Evolutionary conservation across 2,797 vertebrate genomes (phyloP).

Genomic region (Chiroxiphia lanceolata): DNA sequence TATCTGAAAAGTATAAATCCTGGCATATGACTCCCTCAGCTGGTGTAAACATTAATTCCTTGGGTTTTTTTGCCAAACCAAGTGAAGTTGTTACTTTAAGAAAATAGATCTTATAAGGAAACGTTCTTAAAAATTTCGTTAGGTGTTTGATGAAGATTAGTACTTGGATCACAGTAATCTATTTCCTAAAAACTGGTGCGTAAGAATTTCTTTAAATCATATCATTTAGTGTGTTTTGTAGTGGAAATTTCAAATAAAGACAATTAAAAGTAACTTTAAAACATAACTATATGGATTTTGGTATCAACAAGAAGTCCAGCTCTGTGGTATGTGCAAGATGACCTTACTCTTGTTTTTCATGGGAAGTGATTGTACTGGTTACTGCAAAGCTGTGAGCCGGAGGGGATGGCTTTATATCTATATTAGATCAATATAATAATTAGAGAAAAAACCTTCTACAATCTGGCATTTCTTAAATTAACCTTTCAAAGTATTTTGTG

Average conservation of each 20-base stretch:
- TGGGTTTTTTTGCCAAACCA: not conserved
- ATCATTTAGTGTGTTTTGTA: not conserved
- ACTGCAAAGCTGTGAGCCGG: not conserved
- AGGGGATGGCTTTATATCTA: not conserved
- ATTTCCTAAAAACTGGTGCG: not conserved
- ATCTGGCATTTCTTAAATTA: not conserved
- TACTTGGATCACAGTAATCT: not conserved
- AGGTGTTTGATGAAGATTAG: not conserved
- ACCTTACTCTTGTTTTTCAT: not conserved
- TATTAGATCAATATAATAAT: not conserved
- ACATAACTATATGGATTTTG: not conserved
- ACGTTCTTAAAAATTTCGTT: not conserved
- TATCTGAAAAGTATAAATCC: not conserved
- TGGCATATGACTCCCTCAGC: not conserved
- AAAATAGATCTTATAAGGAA: not conserved
- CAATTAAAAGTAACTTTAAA: not conserved
- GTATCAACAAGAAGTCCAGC: not conserved
- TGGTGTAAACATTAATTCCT: not conserved
- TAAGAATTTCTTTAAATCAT: not conserved
- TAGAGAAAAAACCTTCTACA: not conserved
- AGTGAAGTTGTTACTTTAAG: not conserved
- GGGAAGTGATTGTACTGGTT: not conserved
- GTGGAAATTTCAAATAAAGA: not conserved
- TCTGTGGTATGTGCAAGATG: not conserved
- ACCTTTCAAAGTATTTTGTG: constrained; percentile 8